Evolutionary conservation across 2,888 invertebrate species (phyloP).

Genomic region (Uropetala carovei): DNA sequence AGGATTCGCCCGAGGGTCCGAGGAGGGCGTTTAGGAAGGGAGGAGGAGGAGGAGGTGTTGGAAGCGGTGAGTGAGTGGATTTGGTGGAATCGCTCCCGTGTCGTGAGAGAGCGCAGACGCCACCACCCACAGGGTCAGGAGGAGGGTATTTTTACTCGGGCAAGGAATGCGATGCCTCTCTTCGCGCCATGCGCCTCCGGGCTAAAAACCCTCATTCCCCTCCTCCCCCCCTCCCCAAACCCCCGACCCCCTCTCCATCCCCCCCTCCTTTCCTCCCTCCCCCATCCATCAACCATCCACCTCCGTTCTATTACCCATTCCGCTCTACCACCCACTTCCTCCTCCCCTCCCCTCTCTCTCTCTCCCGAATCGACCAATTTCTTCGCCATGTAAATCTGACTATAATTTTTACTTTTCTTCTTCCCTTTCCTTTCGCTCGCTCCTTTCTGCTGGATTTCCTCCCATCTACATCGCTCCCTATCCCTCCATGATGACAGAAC

Average conservation of each 20-base stretch:
- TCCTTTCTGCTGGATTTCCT: not conserved
- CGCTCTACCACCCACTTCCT: too few relatives aligned
- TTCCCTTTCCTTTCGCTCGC: not conserved
- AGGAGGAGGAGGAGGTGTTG: not conserved
- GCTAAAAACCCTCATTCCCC: not conserved
- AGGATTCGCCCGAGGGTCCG: too few relatives aligned
- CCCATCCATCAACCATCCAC: not conserved
- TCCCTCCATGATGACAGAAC: too few relatives aligned
- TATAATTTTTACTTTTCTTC: not conserved
- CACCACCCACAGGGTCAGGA: not conserved
- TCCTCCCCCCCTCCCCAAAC: not conserved
- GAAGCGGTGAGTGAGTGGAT: not conserved
- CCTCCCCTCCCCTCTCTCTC: not conserved
- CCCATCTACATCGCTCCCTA: not conserved
- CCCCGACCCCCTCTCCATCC: not conserved
- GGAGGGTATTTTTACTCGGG: slow-evolving; percentile 1
- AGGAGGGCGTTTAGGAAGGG: too few relatives aligned
- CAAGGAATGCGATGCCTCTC: not conserved
- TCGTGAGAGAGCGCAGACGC: not conserved
- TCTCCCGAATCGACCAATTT: not conserved
- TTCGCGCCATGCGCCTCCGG: not conserved
- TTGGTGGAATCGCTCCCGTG: not conserved
- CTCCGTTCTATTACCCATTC: not conserved
- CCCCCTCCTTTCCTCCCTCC: not conserved
- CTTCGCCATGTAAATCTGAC: slow-evolving; percentile 1